Evolutionary conservation across 2,113 vertebrate genomes (phyloP).

Genomic region (Stigmatopora nigra): DNA sequence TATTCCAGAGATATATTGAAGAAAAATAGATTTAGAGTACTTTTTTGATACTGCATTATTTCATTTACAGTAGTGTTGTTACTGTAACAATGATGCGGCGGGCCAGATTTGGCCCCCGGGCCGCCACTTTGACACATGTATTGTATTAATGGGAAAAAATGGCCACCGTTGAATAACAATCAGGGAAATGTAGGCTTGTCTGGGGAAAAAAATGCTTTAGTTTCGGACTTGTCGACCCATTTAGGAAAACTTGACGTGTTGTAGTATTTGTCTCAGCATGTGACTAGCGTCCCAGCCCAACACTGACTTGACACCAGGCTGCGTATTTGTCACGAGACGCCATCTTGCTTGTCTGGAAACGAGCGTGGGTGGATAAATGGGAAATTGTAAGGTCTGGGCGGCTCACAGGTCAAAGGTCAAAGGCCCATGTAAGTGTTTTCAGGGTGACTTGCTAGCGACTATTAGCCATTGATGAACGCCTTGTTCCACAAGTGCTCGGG

Average conservation of each 20-base stretch:
- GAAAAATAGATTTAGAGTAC: too few relatives aligned
- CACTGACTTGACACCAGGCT: constrained; percentile 3
- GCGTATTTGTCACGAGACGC: constrained; percentile 15
- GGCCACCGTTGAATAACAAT: too few relatives aligned
- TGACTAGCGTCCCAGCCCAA: constrained; percentile 40
- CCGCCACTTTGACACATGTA: too few relatives aligned
- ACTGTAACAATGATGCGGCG: too few relatives aligned
- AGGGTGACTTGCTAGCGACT: constrained; percentile 77
- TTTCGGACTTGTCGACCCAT: background rate
- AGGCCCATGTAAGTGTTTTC: constrained; percentile 75
- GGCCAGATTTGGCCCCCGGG: too few relatives aligned
- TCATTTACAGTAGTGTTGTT: too few relatives aligned
- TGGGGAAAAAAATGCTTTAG: background rate
- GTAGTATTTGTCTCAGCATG: constrained; percentile 43
- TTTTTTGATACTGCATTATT: too few relatives aligned
- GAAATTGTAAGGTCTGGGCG: too few relatives aligned
- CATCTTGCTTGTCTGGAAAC: constrained; percentile 5
- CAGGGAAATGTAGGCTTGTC: background rate
- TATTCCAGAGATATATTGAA: too few relatives aligned
- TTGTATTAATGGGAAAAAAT: too few relatives aligned
- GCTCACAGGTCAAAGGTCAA: constrained; percentile 53
- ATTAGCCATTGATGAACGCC: constrained; percentile 79
- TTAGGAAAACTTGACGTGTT: constrained; percentile 26
- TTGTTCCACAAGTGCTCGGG: constrained; percentile 76
- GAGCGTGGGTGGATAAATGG: too few relatives aligned